These are phyloP conservation scores for Hippocampus abdominalis DNA, from an alignment of 2,113 vertebrate genomes.

Conservation along the genomic window DNA sequence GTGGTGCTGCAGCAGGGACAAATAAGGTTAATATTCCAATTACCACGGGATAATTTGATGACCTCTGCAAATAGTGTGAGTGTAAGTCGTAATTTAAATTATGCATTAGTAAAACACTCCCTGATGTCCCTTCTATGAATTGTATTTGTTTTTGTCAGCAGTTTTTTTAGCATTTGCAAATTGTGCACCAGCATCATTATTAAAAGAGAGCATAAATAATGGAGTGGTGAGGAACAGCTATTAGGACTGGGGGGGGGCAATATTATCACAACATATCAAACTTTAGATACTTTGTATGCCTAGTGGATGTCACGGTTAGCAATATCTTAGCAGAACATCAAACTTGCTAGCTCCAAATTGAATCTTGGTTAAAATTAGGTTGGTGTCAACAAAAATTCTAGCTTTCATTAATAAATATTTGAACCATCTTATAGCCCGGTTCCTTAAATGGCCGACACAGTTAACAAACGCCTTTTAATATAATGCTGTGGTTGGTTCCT, in stretches of 20 bases:
- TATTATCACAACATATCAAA: neutral
- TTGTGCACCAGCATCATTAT: neutral
- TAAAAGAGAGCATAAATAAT: neutral
- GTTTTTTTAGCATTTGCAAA: neutral
- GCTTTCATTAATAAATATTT: too few species aligned
- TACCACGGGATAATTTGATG: neutral
- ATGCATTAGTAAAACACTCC: neutral
- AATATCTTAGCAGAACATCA: too few species aligned
- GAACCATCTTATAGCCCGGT: too few species aligned
- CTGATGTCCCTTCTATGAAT: neutral
- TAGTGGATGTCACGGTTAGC: too few species aligned
- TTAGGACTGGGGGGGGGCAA: too few species aligned
- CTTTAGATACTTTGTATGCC: too few species aligned
- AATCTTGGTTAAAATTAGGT: too few species aligned
- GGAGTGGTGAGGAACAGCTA: neutral
- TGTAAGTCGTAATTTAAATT: neutral
- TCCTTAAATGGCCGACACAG: too few species aligned
- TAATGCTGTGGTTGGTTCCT: too few species aligned
- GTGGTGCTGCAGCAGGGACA: neutral
- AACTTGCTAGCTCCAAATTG: too few species aligned
- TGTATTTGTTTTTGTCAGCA: conserved; percentile 1
- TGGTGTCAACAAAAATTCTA: too few species aligned
- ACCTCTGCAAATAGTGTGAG: neutral
- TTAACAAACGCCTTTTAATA: too few species aligned
- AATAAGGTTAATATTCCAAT: conserved; percentile 1